These are phyloP conservation scores for Agelas oroides DNA, from an alignment of 37 sponge, comb jelly and placozoan species.

Conservation along the genomic window DNA sequence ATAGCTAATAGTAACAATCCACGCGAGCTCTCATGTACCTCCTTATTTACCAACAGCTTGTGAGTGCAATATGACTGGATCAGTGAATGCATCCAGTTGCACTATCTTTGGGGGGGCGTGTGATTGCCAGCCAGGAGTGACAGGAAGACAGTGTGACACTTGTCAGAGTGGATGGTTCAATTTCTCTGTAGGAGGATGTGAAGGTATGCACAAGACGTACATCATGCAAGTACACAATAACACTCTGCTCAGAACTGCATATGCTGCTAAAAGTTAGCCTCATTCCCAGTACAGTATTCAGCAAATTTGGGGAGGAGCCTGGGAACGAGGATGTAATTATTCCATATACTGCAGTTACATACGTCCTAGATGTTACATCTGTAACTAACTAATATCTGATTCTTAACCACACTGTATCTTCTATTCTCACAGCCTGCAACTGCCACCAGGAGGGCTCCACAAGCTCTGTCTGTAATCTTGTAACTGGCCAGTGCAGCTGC, in stretches of 20 bases:
- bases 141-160: conserved; percentile 47
- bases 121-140: conserved; percentile 59
- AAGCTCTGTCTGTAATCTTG: conserved; percentile 38
- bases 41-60: conserved; percentile 12
- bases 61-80: not conserved
- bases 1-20: not conserved
- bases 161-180: conserved; percentile 73
- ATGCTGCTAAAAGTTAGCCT: too few relatives aligned
- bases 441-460: conserved; percentile 48
- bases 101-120: conserved; percentile 29
- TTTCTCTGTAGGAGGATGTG: conserved; percentile 33
- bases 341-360: too few relatives aligned
- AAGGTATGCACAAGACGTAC: not conserved
- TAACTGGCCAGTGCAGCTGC: conserved; percentile 72
- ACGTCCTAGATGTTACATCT: too few relatives aligned
- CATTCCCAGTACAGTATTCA: too few relatives aligned
- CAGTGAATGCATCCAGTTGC: not conserved
- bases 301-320: too few relatives aligned
- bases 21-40: not conserved
- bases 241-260: too few relatives aligned
- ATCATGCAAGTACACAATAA: too few relatives aligned
- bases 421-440: conserved; percentile 17
- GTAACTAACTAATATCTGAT: too few relatives aligned
- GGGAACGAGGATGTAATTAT: too few relatives aligned
- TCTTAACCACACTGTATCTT: too few relatives aligned